A percentile compares a stretch with the other conserved stretches of the same genome.
Conservation (phyloP, 2,888 invertebrate genomes). For the Dicranocentrus wangi region DNA sequence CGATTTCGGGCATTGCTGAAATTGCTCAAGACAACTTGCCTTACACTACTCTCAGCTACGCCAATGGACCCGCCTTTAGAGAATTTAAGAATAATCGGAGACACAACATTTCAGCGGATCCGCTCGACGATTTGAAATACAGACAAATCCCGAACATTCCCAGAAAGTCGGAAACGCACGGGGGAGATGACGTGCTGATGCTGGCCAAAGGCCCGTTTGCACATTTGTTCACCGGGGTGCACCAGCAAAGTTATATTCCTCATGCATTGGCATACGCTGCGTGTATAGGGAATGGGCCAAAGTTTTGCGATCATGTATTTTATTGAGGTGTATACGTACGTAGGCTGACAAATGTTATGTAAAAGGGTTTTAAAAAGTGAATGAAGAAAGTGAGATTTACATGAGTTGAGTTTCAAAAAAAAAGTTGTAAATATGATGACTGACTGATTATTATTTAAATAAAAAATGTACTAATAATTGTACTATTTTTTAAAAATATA, state of each 20-base stretch:
- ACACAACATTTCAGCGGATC: constrained; percentile 76
- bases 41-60: constrained; percentile 83
- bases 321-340: too few species aligned
- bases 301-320: constrained; percentile 55
- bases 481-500: too few species aligned
- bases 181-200: constrained; percentile 79
- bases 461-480: too few species aligned
- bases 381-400: too few species aligned
- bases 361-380: too few species aligned
- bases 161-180: constrained; percentile 79
- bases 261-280: constrained; percentile 84
- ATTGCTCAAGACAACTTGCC: constrained; percentile 45
- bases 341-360: too few species aligned
- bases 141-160: constrained; percentile 43
- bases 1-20: constrained; percentile 34
- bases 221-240: constrained; percentile 84
- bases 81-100: constrained; percentile 76
- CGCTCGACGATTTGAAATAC: constrained; percentile 66
- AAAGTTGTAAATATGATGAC: too few species aligned
- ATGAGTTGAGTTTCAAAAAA: too few species aligned
- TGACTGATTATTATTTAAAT: too few species aligned
- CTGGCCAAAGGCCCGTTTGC: constrained; percentile 89
- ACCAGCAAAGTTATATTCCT: constrained; percentile 77
- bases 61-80: constrained; percentile 81
- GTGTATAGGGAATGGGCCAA: constrained; percentile 79